Percentiles rank a stretch among this genome's conserved stretches.
These are phyloP conservation scores for Heliconius eleuchia DNA, from an alignment of 1,140 invertebrate species.

Conservation along the genomic window DNA sequence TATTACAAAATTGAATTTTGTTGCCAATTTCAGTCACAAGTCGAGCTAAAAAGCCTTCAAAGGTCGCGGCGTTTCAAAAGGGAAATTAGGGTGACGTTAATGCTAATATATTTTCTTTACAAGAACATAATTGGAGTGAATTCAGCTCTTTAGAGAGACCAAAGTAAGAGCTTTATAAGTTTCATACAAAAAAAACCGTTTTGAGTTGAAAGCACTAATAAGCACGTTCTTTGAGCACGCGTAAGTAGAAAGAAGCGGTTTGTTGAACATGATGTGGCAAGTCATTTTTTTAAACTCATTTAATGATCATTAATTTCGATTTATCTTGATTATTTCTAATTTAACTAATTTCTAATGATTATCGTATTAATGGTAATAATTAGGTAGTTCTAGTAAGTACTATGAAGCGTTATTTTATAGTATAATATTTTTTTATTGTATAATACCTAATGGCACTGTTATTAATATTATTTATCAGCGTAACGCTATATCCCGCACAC, in stretches of 20 bases:
- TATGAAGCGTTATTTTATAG: no score
- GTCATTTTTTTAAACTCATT: no score
- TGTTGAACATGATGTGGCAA: no score
- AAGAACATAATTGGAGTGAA: conserved; percentile 32
- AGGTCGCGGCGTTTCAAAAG: conserved; percentile 28
- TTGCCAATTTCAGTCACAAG: conserved; percentile 7
- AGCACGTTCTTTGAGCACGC: neutral
- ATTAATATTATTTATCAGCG: no score
- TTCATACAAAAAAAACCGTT: conserved; percentile 17
- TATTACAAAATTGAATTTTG: neutral
- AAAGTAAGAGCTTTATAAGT: conserved; percentile 24
- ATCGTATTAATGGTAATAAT: no score
- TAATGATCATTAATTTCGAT: no score
- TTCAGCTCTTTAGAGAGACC: conserved; percentile 28
- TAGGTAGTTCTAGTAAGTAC: no score
- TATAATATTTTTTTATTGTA: no score
- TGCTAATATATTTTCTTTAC: conserved; percentile 35
- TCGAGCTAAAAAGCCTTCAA: conserved; percentile 34
- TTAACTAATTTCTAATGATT: neutral
- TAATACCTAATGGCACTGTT: no score
- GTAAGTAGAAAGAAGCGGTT: neutral
- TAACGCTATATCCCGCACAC: no score
- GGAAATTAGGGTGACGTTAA: conserved; percentile 36
- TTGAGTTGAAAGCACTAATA: conserved; percentile 1
- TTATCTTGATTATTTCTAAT: no score